These are phyloP conservation scores for Andrena cerasifolii DNA, from an alignment of 1,140 invertebrate species.

Conservation along the genomic window DNA sequence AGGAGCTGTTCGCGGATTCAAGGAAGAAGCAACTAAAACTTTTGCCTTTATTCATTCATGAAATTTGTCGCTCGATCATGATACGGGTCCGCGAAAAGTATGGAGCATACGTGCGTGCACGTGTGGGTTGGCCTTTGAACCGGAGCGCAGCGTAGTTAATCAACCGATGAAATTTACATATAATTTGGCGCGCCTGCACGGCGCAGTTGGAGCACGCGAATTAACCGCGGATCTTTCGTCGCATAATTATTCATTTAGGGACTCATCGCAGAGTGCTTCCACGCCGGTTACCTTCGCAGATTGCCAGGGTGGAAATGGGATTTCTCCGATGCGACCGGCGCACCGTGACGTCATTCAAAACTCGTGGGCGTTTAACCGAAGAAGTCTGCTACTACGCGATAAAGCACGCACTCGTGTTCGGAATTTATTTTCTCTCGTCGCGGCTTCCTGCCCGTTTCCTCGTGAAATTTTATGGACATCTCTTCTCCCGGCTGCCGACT, in stretches of 20 bases:
- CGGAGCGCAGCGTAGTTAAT: too few species aligned
- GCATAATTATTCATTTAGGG: constrained; percentile 8
- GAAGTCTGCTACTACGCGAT: neutral
- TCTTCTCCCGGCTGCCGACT: neutral
- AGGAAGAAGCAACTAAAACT: too few species aligned
- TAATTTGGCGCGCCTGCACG: too few species aligned
- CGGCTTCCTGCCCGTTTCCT: neutral
- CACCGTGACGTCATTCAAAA: constrained; percentile 39
- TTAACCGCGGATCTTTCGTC: constrained; percentile 2
- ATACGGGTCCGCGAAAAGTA: too few species aligned
- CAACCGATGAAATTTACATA: neutral
- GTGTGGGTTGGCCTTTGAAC: too few species aligned
- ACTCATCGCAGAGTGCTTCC: neutral
- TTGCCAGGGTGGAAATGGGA: neutral
- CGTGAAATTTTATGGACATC: neutral
- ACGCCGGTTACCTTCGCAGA: neutral
- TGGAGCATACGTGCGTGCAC: too few species aligned
- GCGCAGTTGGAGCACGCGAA: neutral
- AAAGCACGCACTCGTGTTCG: constrained; percentile 10
- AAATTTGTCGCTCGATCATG: too few species aligned
- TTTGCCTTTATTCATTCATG: too few species aligned
- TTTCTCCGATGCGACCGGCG: neutral
- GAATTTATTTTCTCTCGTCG: constrained; percentile 1
- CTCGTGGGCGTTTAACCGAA: constrained; percentile 22
- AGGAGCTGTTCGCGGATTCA: too few species aligned